Conservation (phyloP, 1,140 invertebrate genomes). For the Condylostylus longicornis region DNA sequence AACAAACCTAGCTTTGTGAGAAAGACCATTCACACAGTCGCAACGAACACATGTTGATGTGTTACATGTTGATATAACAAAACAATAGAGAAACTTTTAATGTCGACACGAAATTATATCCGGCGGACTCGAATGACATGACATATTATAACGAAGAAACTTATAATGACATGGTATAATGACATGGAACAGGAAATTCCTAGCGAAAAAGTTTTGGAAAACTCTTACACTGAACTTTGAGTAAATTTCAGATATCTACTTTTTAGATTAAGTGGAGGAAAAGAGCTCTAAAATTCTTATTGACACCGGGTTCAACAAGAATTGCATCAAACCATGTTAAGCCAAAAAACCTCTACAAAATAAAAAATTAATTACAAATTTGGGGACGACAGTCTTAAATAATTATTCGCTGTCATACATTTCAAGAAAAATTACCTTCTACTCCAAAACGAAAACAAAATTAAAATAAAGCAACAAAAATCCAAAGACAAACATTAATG, state of each 20-base stretch:
- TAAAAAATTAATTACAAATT: neutral
- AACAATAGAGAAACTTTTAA: too few species aligned
- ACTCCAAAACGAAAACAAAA: neutral
- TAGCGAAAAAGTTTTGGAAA: slow-evolving; percentile 1
- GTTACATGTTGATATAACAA: too few species aligned
- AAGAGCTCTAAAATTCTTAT: slow-evolving; percentile 7
- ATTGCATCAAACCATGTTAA: slow-evolving; percentile 1
- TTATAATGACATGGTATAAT: too few species aligned
- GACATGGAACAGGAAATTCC: too few species aligned
- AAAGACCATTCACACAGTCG: neutral
- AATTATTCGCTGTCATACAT: too few species aligned
- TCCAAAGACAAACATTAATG: too few species aligned
- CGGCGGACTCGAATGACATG: too few species aligned
- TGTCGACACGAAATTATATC: too few species aligned
- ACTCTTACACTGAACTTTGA: slow-evolving; percentile 1
- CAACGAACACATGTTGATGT: too few species aligned
- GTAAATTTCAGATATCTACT: slow-evolving; percentile 1
- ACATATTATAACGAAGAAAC: too few species aligned
- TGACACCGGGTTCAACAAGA: slow-evolving; percentile 8
- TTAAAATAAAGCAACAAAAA: neutral
- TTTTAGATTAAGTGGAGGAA: slow-evolving; percentile 4
- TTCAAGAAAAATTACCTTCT: neutral
- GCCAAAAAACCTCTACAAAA: neutral
- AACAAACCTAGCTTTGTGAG: slow-evolving; percentile 3
- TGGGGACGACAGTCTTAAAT: neutral